Evolutionary conservation across 2,888 invertebrate genomes (phyloP), one percentile per base, ranked within the genome.

Genomic region (Nymphalis urticae): DNA sequence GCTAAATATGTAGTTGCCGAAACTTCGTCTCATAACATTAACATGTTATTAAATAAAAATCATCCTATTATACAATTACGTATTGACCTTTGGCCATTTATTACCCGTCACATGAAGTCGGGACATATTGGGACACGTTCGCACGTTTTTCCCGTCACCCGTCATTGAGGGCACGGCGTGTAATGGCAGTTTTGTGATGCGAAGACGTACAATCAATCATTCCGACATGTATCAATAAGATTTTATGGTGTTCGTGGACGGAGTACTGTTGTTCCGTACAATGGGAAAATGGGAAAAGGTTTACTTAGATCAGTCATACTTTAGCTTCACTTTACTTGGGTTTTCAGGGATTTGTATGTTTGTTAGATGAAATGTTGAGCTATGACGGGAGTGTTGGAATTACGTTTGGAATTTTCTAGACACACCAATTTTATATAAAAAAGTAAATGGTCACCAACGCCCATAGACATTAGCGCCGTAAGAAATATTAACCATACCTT

Each of bases 121-220:
- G 59, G 53, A 61, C 61, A 61, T 51, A 47, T 61, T 61, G 53
- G 61, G 48, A 36, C 53, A 61, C 59, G 66, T 66, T 66, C 66
- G 61, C 66, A 71, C 71, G 71, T 63, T 66, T 66, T 60, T 47
- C 50, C 69, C 66, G 60, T 71, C 71, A 69, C 42, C 69, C 65
- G 56, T 71, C 71, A 69, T 69, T 71, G 63, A 66, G 72, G 70
- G 68, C 70, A 72, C 32, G 32, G 32, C 58, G 58, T 70, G 61
- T 68, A 70, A 70, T 70, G 68, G 70, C 63, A 67, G 60, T 70
- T 70, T 68, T 65, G 68, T 68, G 56, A 17, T 54, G 36, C 51
- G 62, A 65, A 69, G 56, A 65, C 62, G 58, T 62, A 62, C 64
- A 27, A 64, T 69, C 69, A 69, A 69, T 69, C 69, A 69, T 69